Evolutionary conservation across 2,888 invertebrate species (phyloP), one percentile per base, ranked within the genome.

Genomic region (Bhutanitis thaidina): DNA sequence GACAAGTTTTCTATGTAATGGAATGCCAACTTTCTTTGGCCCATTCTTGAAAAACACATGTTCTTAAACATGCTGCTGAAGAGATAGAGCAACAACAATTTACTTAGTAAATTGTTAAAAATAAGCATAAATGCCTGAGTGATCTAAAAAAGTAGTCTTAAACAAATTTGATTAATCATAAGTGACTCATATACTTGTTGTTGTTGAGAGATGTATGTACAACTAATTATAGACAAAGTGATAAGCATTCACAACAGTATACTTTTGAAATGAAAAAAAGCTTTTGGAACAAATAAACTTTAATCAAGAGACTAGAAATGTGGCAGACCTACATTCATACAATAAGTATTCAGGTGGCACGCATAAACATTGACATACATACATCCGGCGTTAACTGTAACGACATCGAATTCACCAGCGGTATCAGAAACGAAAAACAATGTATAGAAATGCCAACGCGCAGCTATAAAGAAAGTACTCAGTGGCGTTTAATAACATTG

Each of bases 321-420:
- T 8, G 27, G 27, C 27, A 8, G 27, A 54, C 55, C 46, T 49
- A 62, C 56, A 67, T 58, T 70, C 65, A 67, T 58, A 57, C 57
- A 60, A 60, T 67, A 71, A 65, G 60, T 74, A 79, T 81, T 77
- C 77, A 57, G 57, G 55, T 57, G 59, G 69, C 74, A 71, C 67
- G 63, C 65, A 58, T 62, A 70, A 71, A 66, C 65, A 75, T 57
- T 74, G 79, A 74, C 79, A 78, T 61, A 74, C 79, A 78, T 61
- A 79, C 79, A 77, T 80, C 72, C 73, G 67, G 56, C 50, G 62
- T 55, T 77, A 73, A 72, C 74, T 70, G 76, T 77, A 72, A 64
- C 63, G 58, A 64, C 63, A 62, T 62, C 62, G 61, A 67, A 67
- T 73, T 70, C 65, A 60, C 70, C 57, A 61, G 52, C 57, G 58